A percentile compares a stretch with the other conserved stretches of the same genome.
Conservation (phyloP, 2,113 vertebrate species). For the Copsychus sechellarum region DNA sequence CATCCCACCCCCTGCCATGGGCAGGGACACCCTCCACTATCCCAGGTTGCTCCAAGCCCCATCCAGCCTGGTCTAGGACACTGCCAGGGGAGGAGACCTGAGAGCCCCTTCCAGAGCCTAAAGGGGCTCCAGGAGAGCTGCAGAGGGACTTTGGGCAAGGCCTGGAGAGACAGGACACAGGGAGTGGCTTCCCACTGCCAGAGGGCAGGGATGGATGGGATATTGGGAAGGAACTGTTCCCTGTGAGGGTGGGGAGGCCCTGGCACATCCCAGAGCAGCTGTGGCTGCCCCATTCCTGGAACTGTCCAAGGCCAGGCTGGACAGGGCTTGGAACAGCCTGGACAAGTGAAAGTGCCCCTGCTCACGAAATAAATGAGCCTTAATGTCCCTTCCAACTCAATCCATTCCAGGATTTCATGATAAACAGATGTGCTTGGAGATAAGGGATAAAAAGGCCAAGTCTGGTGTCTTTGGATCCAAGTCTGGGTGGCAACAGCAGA, state of each 20-base stretch:
- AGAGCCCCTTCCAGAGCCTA: not conserved
- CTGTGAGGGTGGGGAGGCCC: not conserved
- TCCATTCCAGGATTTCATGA: not conserved
- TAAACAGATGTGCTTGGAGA: not conserved
- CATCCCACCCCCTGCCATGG: not conserved
- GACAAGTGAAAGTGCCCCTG: rapidly evolving
- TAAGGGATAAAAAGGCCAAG: rapidly evolving
- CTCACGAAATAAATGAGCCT: rapidly evolving
- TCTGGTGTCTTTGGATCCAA: not conserved
- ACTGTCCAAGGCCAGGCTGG: not conserved
- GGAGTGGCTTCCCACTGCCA: not conserved
- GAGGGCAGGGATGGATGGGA: not conserved
- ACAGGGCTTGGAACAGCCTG: not conserved
- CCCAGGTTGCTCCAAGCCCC: not conserved
- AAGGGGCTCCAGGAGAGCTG: not conserved
- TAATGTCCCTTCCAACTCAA: not conserved
- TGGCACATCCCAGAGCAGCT: not conserved
- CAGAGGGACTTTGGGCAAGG: not conserved
- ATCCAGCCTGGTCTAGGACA: not conserved
- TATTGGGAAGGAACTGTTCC: not conserved
- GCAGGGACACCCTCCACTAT: not conserved
- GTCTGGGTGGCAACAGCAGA: rapidly evolving
- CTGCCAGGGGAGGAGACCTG: not conserved
- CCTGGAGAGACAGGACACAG: rapidly evolving
- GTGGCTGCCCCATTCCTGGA: not conserved